Percentiles rank a stretch among this genome's conserved stretches.
Conservation (phyloP, 2,113 vertebrate species). For the Ictalurus furcatus region DNA sequence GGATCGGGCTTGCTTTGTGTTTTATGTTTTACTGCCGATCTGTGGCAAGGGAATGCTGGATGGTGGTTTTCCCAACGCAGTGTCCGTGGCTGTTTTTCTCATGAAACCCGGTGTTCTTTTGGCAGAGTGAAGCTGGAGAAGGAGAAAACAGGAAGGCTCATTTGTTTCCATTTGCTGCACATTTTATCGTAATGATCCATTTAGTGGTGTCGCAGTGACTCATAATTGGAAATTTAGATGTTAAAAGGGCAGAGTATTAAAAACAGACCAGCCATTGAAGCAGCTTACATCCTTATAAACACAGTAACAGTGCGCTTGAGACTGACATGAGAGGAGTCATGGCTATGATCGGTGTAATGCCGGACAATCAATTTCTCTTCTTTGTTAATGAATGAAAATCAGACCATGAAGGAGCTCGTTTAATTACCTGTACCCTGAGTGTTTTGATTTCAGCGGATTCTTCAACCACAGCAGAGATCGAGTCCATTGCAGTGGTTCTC, state of each 20-base stretch:
- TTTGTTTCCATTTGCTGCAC: constrained; percentile 21
- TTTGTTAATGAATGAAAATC: not conserved
- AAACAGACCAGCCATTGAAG: constrained; percentile 18
- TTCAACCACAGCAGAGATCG: not conserved
- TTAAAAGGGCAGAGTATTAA: constrained; percentile 5
- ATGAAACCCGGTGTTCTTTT: constrained; percentile 44
- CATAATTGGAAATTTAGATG: constrained; percentile 35
- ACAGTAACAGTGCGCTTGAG: not conserved
- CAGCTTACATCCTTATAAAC: constrained; percentile 11
- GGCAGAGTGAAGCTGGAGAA: not conserved
- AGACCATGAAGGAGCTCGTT: not conserved
- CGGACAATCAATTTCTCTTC: not conserved
- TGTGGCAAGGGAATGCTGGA: constrained; percentile 33
- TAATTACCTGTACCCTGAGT: not conserved
- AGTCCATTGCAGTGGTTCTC: not conserved
- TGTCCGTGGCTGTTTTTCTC: constrained; percentile 39
- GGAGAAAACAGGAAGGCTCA: not conserved
- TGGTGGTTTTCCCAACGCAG: constrained; percentile 38
- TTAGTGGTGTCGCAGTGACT: constrained; percentile 39
- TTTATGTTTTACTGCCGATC: constrained; percentile 31
- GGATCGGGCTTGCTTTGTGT: not conserved
- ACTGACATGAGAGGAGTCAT: constrained; percentile 12
- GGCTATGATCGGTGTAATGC: not conserved
- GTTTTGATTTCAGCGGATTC: not conserved
- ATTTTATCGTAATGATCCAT: constrained; percentile 35